Evolutionary conservation across 2,797 vertebrate genomes (phyloP).

Genomic region (Microctenopoma stevenorrisi): DNA sequence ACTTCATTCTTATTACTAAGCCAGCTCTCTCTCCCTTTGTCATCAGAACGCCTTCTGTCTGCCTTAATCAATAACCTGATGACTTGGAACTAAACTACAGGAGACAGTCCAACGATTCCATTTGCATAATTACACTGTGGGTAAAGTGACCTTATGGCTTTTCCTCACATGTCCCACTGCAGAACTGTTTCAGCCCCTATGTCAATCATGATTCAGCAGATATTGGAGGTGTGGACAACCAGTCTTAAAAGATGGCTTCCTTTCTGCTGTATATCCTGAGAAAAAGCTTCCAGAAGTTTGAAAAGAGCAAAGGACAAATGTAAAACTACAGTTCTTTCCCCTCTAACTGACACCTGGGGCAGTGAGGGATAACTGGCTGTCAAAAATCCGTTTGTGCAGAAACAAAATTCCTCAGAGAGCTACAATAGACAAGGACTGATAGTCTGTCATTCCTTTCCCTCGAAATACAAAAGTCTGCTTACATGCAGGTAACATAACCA

Average conservation of each 20-base stretch:
- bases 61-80: conserved; percentile 67
- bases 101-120: conserved; percentile 61
- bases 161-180: conserved; percentile 2
- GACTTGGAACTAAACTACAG: conserved; percentile 62
- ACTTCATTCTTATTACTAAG: conserved; percentile 22
- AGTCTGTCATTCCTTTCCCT: background rate
- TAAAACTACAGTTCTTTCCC: conserved; percentile 29
- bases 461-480: background rate
- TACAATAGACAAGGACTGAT: conserved; percentile 4
- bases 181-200: conserved; percentile 34
- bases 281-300: conserved; percentile 36
- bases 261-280: conserved; percentile 32
- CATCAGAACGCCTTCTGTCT: conserved; percentile 26
- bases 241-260: conserved; percentile 25
- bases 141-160: conserved; percentile 44
- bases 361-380: conserved; percentile 52
- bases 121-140: conserved; percentile 74
- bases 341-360: conserved; percentile 39
- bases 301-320: conserved; percentile 12
- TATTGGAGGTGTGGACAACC: conserved; percentile 38
- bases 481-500: background rate
- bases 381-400: conserved; percentile 52
- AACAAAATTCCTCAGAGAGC: conserved; percentile 46
- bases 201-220: conserved; percentile 61
- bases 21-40: conserved; percentile 14